These are phyloP conservation scores for Eupleurogrammus muticus DNA, from an alignment of 2,797 vertebrate species.

Conservation along the genomic window DNA sequence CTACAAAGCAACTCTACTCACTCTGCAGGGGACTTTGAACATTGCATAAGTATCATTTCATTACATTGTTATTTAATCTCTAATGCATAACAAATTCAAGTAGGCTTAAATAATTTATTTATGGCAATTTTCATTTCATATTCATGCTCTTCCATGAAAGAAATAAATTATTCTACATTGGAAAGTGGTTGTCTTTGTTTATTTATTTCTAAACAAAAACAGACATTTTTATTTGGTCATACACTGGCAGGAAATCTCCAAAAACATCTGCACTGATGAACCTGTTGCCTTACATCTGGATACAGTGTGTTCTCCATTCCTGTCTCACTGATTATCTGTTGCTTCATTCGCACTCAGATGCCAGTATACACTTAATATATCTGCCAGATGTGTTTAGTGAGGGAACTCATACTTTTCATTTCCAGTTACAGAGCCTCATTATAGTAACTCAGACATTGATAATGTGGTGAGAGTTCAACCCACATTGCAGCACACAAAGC, in stretches of 20 bases:
- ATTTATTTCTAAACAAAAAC: conserved; percentile 12
- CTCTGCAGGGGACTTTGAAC: no score
- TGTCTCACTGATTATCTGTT: neutral
- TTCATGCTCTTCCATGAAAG: conserved; percentile 4
- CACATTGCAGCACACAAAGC: neutral
- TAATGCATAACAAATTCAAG: neutral
- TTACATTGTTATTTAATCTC: conserved; percentile 8
- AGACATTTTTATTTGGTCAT: conserved; percentile 13
- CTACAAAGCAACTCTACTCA: no score
- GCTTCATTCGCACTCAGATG: conserved; percentile 1
- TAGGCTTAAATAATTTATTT: conserved; percentile 4
- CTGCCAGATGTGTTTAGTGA: neutral
- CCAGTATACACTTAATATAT: neutral
- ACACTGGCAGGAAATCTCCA: conserved; percentile 24
- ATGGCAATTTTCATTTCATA: neutral
- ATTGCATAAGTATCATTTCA: neutral
- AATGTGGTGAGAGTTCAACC: neutral
- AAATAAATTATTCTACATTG: conserved; percentile 19
- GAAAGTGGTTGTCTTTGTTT: neutral
- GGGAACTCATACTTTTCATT: neutral
- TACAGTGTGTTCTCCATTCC: conserved; percentile 1
- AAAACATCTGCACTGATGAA: conserved; percentile 8
- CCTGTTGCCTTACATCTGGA: conserved; percentile 5
- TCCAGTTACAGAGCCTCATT: conserved; percentile 11
- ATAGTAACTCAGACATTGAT: neutral